Evolutionary conservation across 2,888 invertebrate genomes (phyloP).

Genomic region (Polydrusus cervinus): DNA sequence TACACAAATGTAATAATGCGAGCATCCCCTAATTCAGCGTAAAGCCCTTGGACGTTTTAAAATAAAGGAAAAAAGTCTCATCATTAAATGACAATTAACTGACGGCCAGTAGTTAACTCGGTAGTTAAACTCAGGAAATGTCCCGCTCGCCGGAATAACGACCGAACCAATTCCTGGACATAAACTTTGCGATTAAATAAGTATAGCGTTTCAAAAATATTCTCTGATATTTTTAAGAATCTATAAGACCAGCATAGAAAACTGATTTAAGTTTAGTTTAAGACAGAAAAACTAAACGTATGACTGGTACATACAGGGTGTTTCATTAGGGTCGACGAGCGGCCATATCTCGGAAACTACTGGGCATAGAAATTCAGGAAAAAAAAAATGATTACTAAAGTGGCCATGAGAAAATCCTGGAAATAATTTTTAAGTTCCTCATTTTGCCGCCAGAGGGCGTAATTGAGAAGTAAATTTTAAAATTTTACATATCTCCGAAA

Average conservation of each 20-base stretch:
- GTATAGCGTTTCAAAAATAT: background rate
- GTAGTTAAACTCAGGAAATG: conserved; percentile 70
- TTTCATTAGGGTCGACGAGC: too few species aligned
- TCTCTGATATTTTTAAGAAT: background rate
- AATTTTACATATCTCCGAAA: too few species aligned
- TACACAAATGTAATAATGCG: conserved; percentile 10
- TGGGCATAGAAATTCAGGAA: too few species aligned
- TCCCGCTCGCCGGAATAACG: conserved; percentile 67
- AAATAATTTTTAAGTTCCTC: too few species aligned
- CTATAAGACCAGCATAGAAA: background rate
- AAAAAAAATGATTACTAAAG: too few species aligned
- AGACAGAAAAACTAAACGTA: background rate
- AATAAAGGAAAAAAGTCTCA: conserved; percentile 58
- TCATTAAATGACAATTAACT: conserved; percentile 67
- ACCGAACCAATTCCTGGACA: conserved; percentile 8
- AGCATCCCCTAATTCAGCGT: conserved; percentile 29
- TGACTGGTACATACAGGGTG: background rate
- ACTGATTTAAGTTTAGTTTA: background rate
- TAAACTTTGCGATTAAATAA: conserved; percentile 5
- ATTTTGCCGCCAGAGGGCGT: too few species aligned
- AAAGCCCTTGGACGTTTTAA: conserved; percentile 21
- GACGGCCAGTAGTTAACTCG: conserved; percentile 66
- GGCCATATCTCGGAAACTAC: too few species aligned
- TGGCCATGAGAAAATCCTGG: too few species aligned
- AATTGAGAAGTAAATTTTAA: too few species aligned